These are phyloP conservation scores for Thinocorus orbignyianus DNA, from an alignment of 2,113 vertebrate species.

Conservation along the genomic window DNA sequence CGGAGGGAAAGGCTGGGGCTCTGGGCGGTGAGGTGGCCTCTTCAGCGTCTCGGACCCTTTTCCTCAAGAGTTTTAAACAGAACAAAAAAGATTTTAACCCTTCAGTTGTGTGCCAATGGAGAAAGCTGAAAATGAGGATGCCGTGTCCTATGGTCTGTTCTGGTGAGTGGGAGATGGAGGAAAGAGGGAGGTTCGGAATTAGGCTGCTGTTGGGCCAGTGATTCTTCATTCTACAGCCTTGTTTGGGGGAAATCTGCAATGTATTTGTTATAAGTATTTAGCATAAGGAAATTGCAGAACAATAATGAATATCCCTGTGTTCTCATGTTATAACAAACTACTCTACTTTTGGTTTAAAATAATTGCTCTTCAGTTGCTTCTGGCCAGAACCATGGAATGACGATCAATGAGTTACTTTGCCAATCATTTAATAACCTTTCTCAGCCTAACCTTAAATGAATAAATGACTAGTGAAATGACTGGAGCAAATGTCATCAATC, in stretches of 20 bases:
- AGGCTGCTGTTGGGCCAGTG: background rate
- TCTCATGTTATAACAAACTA: background rate
- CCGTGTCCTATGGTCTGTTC: background rate
- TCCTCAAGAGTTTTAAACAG: background rate
- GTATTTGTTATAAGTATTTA: background rate
- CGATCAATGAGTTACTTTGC: conserved; percentile 43
- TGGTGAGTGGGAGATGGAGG: background rate
- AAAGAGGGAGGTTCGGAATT: background rate
- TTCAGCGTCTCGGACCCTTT: background rate
- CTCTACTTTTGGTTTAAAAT: background rate
- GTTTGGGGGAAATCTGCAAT: background rate
- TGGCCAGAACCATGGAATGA: background rate
- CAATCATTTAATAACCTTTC: conserved; percentile 58
- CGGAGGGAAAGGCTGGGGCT: background rate
- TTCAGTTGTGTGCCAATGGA: background rate
- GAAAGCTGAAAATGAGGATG: background rate
- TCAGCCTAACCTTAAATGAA: conserved; percentile 45
- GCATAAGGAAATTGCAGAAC: background rate
- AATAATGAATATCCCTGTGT: background rate
- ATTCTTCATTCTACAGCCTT: background rate
- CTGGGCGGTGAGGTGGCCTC: background rate
- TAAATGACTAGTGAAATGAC: conserved; percentile 64
- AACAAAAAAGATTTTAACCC: background rate
- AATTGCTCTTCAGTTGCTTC: background rate
- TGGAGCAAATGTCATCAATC: conserved; percentile 67